Conservation (phyloP, 2,888 invertebrate species). For the Operophtera brumata region DNA sequence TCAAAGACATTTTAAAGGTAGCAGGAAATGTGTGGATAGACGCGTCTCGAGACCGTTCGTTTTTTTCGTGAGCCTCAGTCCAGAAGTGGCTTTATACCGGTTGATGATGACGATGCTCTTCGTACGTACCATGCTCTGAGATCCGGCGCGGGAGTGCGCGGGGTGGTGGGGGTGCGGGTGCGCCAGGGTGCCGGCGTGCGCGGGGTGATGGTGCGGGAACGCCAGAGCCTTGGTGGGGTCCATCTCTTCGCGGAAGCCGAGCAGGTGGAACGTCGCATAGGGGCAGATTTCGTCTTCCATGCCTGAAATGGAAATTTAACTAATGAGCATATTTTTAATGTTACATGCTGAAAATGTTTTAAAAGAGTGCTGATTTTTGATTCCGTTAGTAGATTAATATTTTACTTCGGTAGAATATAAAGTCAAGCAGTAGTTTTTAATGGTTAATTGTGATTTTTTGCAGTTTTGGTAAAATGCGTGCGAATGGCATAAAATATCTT, state of each 20-base stretch:
- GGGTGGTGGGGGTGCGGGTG: constrained; percentile 87
- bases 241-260: constrained; percentile 97
- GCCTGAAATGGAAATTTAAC: constrained; percentile 74
- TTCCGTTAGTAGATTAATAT: background rate
- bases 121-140: constrained; percentile 89
- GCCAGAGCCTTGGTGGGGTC: constrained; percentile 93
- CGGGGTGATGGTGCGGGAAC: constrained; percentile 92
- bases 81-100: too few relatives aligned
- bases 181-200: constrained; percentile 90
- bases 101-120: too few relatives aligned
- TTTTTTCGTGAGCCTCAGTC: too few relatives aligned
- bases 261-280: constrained; percentile 97
- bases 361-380: background rate
- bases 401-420: background rate
- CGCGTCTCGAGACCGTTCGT: too few relatives aligned
- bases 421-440: background rate
- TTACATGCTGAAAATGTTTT: too few relatives aligned
- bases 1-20: too few relatives aligned
- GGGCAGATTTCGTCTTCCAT: constrained; percentile 98
- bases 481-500: too few relatives aligned
- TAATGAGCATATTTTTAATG: background rate
- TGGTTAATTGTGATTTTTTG: background rate
- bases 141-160: constrained; percentile 91
- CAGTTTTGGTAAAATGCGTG: background rate
- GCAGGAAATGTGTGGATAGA: too few relatives aligned